Conservation (phyloP, 2,113 vertebrate genomes). For the Oncorhynchus kisutch region DNA sequence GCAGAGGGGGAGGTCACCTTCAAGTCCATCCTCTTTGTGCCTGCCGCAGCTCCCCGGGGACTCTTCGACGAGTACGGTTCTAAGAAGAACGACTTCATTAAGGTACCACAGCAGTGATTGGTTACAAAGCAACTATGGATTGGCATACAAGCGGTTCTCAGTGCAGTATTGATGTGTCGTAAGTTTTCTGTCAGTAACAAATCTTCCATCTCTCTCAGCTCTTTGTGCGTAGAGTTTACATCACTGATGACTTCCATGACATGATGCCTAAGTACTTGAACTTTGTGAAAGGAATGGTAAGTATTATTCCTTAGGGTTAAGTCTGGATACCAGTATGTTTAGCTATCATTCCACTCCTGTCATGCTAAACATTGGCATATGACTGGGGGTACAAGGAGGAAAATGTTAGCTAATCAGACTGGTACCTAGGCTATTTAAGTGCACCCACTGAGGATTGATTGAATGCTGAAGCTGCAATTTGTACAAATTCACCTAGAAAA, state of each 20-base stretch:
- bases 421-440: slow-evolving; percentile 41
- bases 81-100: slow-evolving; percentile 89
- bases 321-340: too few species aligned
- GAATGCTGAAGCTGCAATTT: slow-evolving; percentile 60
- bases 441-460: slow-evolving; percentile 80
- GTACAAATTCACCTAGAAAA: too few species aligned
- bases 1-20: slow-evolving; percentile 91
- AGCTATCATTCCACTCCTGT: too few species aligned
- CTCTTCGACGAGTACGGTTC: slow-evolving; percentile 89
- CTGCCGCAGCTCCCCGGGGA: slow-evolving; percentile 82
- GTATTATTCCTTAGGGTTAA: slow-evolving; percentile 41
- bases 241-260: slow-evolving; percentile 85
- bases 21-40: slow-evolving; percentile 87
- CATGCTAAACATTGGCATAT: too few species aligned
- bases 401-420: too few species aligned
- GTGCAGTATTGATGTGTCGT: not conserved
- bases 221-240: slow-evolving; percentile 83
- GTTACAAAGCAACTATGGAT: not conserved
- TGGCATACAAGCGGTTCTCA: too few species aligned
- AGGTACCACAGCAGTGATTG: slow-evolving; percentile 64
- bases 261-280: slow-evolving; percentile 88
- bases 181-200: not conserved
- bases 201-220: slow-evolving; percentile 54
- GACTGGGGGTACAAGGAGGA: too few species aligned
- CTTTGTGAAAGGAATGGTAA: slow-evolving; percentile 84